Evolutionary conservation across 2,888 invertebrate genomes (phyloP).

Genomic region (Neoascia interrupta): DNA sequence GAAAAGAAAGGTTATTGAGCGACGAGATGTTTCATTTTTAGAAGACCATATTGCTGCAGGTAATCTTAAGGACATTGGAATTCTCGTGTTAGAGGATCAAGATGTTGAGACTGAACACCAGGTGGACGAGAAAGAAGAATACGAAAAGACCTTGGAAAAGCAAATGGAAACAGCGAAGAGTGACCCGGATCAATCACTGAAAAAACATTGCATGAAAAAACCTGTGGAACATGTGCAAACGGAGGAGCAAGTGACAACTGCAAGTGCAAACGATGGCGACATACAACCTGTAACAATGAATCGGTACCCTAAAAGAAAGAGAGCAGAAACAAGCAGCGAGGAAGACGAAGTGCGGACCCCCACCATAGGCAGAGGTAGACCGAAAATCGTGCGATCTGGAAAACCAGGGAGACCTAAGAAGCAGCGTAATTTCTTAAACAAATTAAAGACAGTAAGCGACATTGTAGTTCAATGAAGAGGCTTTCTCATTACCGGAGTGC

Average conservation of each 20-base stretch:
- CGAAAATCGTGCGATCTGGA: constrained; percentile 1
- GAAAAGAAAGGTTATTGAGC: neutral
- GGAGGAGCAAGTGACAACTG: neutral
- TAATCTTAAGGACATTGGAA: too few species aligned
- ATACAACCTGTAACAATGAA: neutral
- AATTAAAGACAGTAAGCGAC: too few species aligned
- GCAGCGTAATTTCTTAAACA: neutral
- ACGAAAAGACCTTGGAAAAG: too few species aligned
- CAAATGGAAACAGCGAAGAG: neutral
- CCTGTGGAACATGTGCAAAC: neutral
- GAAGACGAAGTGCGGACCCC: neutral
- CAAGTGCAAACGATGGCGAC: neutral
- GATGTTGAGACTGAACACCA: neutral
- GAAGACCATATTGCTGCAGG: neutral
- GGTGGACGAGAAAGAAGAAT: neutral
- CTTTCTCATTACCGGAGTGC: neutral
- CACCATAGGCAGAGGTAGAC: neutral
- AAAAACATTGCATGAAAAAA: too few species aligned
- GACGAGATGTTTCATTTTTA: neutral
- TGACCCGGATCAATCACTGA: too few species aligned
- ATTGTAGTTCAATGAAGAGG: too few species aligned
- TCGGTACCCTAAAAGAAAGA: neutral
- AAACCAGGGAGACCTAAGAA: neutral
- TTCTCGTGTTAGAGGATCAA: neutral
- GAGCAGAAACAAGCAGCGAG: neutral